These are phyloP conservation scores for Fregetta grallaria DNA, from an alignment of 2,113 vertebrate species.

Conservation along the genomic window DNA sequence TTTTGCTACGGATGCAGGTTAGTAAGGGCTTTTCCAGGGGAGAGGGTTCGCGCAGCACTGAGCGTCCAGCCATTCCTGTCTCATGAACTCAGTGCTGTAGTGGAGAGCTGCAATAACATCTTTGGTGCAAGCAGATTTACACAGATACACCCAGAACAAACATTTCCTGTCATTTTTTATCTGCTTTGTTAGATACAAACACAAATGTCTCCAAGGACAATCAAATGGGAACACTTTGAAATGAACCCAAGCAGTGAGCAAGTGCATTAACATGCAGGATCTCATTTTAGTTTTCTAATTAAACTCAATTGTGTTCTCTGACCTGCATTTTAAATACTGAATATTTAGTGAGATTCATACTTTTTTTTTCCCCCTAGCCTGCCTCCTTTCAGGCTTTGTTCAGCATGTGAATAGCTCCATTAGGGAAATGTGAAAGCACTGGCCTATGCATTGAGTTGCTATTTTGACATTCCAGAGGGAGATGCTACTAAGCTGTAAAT, in stretches of 20 bases:
- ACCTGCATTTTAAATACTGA: constrained; percentile 50
- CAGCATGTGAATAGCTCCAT: constrained; percentile 44
- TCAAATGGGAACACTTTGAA: constrained; percentile 49
- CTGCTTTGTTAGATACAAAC: constrained; percentile 51
- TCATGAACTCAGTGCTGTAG: background rate
- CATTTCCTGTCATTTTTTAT: constrained; percentile 70
- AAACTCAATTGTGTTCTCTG: constrained; percentile 37
- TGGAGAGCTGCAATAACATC: constrained; percentile 18
- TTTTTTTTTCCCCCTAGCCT: background rate
- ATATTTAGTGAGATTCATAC: constrained; percentile 41
- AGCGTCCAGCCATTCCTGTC: background rate
- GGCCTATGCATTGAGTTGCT: constrained; percentile 28
- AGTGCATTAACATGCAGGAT: constrained; percentile 53
- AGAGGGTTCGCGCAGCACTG: background rate
- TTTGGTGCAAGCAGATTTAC: constrained; percentile 44
- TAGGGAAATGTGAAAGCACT: constrained; percentile 50
- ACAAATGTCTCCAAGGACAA: constrained; percentile 61
- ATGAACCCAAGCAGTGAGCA: constrained; percentile 41
- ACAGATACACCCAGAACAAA: constrained; percentile 66
- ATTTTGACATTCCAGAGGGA: constrained; percentile 55
- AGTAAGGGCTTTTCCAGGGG: background rate
- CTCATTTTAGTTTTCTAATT: constrained; percentile 46
- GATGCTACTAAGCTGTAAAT: constrained; percentile 60
- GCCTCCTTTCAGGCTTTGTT: constrained; percentile 57
- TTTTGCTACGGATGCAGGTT: background rate